These are phyloP conservation scores for Condylura cristata DNA, from an alignment of 2,113 vertebrate genomes.

Conservation along the genomic window DNA sequence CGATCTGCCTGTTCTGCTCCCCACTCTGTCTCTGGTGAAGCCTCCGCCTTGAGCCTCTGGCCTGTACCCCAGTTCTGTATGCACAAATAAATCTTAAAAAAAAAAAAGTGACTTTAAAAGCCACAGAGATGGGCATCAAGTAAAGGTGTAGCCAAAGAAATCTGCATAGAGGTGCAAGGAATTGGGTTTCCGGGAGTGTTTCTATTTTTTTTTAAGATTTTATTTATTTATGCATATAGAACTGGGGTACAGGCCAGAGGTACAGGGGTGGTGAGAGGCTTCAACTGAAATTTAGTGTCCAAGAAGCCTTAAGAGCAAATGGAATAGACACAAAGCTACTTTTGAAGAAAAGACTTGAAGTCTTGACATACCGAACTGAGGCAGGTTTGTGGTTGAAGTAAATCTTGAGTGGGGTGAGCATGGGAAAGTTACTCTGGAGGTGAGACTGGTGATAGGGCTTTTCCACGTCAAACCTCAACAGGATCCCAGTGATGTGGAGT, in stretches of 20 bases:
- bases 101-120: too few species aligned
- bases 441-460: neutral
- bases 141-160: neutral
- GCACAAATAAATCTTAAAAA: too few species aligned
- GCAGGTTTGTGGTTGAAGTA: neutral
- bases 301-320: neutral
- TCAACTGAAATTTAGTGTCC: neutral
- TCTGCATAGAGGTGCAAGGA: neutral
- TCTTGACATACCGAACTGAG: neutral
- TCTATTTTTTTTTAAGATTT: too few species aligned
- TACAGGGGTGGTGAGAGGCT: too few species aligned
- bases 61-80: too few species aligned
- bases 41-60: too few species aligned
- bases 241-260: too few species aligned
- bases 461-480: neutral
- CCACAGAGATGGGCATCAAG: neutral
- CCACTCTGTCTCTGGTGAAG: too few species aligned
- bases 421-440: neutral
- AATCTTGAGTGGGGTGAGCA: neutral
- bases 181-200: neutral
- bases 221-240: too few species aligned
- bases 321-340: neutral
- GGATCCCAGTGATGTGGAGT: neutral
- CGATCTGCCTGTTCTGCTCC: too few species aligned
- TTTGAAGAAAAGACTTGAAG: neutral